phyloP scores from a whole-genome alignment of 2,113 vertebrate species.

The Alethe castanea region DNA sequence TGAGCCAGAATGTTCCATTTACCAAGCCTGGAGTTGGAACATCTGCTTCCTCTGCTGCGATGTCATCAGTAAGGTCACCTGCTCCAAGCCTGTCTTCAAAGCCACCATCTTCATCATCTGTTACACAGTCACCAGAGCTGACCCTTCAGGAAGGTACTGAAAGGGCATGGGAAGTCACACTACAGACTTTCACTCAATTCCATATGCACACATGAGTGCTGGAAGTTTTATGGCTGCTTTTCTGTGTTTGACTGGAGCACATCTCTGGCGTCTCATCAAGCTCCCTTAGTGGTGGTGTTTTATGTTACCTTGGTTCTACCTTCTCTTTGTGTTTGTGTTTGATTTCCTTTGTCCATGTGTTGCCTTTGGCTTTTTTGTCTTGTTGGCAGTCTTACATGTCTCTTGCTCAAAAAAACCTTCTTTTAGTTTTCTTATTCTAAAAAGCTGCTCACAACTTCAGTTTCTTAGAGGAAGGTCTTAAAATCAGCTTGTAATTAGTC shows the following conservation, averaged over 20 bases:
- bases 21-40: constrained; percentile 30
- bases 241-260: not conserved
- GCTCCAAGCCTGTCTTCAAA: constrained; percentile 36
- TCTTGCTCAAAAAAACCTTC: not conserved
- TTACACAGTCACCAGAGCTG: constrained; percentile 16
- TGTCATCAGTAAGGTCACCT: constrained; percentile 20
- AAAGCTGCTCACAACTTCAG: not conserved
- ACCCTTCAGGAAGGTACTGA: constrained; percentile 72
- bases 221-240: not conserved
- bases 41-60: constrained; percentile 31
- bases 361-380: not conserved
- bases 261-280: not conserved
- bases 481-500: not conserved
- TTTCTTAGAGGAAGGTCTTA: not conserved
- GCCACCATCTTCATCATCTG: not conserved
- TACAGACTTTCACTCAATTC: not conserved
- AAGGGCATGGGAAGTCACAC: not conserved
- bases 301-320: not conserved
- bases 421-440: not conserved
- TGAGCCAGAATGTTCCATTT: constrained; percentile 50
- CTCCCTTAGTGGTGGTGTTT: not conserved
- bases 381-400: not conserved
- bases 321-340: not conserved
- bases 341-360: not conserved
- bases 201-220: not conserved